These are phyloP conservation scores for Tenthredo amoena DNA, from an alignment of 2,888 invertebrate genomes.

Conservation along the genomic window DNA sequence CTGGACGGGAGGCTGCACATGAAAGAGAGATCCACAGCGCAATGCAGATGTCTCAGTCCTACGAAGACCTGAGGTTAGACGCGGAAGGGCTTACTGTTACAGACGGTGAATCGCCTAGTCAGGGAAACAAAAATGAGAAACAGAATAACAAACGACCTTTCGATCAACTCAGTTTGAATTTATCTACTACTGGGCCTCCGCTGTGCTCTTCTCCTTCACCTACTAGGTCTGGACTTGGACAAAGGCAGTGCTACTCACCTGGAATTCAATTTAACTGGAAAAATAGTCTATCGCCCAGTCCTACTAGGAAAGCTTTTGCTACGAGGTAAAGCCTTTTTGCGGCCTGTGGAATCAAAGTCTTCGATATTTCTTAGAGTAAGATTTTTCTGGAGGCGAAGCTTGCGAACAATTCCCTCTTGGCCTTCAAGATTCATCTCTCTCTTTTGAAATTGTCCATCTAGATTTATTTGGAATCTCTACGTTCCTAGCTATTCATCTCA, in stretches of 20 bases:
- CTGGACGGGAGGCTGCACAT: constrained; percentile 93
- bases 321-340: constrained; percentile 79
- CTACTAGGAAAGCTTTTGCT: constrained; percentile 90
- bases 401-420: neutral
- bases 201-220: constrained; percentile 83
- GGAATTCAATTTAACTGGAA: constrained; percentile 80
- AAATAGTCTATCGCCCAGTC: constrained; percentile 87
- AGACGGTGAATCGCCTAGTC: constrained; percentile 73
- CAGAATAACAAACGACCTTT: constrained; percentile 72
- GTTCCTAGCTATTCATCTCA: neutral
- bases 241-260: constrained; percentile 81
- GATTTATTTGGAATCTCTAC: neutral
- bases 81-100: constrained; percentile 80
- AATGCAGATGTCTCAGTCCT: constrained; percentile 96
- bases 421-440: neutral
- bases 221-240: constrained; percentile 78
- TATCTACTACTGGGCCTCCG: constrained; percentile 78
- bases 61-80: constrained; percentile 93
- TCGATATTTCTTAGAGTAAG: neutral
- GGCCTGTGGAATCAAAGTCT: neutral
- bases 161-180: constrained; percentile 76
- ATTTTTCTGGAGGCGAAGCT: neutral
- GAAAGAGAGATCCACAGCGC: constrained; percentile 95
- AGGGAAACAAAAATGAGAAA: constrained; percentile 68
- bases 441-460: neutral